Base-by-base conservation (phyloP, 2,888 invertebrate species). In the Entomobrya proxima region DNA sequence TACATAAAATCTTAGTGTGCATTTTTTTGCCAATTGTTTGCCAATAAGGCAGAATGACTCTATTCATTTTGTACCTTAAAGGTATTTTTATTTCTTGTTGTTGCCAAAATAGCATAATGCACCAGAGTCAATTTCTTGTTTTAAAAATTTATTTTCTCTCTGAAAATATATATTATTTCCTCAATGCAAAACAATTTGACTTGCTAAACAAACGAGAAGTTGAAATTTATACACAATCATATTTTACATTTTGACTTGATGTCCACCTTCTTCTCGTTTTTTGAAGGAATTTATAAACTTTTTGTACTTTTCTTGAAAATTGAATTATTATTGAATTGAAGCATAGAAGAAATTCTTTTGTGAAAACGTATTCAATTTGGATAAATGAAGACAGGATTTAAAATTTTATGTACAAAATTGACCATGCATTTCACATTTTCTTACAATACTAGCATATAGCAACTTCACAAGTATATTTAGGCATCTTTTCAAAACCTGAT, bases 291-390 rank as follows among this genome's bases (percentile, higher is more conserved):
- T 64, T 37, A 1, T 27, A n/a, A 0, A 18, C n/a, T 35, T 44
- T 50, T 74, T 32, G 30, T 44, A 35, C 21, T 74, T 74, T 72
- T 32, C 47, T 52, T 52, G 35, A 50, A 74, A 74, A 74, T 74
- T 74, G 74, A 74, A 74, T 52, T 74, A 52, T 74, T 67, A 67
- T 47, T 52, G 74, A 30, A 32, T 21, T 32, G 30, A 9, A 40
- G 4, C 7, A 40, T 7, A 40, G 44, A 40, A 35, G 27, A 50
- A 6, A 52, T 52, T 47, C 21, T 24, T 52, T 52, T 52, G 15
- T 13, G 27, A 52, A 74, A 52, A 52, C 15, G 15, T 11, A 40
- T 35, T 74, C 50, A 74, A 74, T 74, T 74, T 50, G n/a, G n/a
- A n/a, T n/a, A n/a, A n/a, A n/a, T n/a, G n/a, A n/a, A 40, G 18